A percentile compares a stretch with the other conserved stretches of the same genome.
Evolutionary conservation across 2,797 vertebrate species (phyloP).

Genomic region (Myotis vivesi): DNA sequence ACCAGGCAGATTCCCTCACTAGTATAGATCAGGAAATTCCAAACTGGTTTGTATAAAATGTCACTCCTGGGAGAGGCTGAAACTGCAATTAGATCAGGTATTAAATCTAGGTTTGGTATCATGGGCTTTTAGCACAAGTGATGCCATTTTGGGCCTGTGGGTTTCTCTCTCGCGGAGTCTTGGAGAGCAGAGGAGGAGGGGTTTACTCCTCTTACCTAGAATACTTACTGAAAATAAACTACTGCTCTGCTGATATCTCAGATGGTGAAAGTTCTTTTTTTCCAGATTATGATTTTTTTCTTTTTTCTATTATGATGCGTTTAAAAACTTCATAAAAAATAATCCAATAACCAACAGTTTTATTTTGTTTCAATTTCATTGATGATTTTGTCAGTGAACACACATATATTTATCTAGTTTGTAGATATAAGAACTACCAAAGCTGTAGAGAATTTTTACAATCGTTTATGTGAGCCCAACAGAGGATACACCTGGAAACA

Average conservation of each 20-base stretch:
- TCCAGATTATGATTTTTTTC: neutral
- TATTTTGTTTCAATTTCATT: conserved; percentile 36
- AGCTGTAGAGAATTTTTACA: neutral
- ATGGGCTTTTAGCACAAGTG: neutral
- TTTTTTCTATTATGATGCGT: neutral
- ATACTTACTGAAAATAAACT: neutral
- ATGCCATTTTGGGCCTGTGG: neutral
- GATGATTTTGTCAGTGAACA: neutral
- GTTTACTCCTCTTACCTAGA: neutral
- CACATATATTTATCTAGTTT: neutral
- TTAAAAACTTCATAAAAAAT: neutral
- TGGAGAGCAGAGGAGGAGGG: neutral
- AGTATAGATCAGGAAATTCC: neutral
- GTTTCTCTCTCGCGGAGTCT: neutral
- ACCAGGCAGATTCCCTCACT: neutral
- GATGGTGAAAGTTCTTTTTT: neutral
- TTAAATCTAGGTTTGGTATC: neutral
- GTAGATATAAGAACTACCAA: neutral
- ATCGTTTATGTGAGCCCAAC: neutral
- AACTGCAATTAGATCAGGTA: neutral
- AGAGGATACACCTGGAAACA: neutral
- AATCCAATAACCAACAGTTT: neutral
- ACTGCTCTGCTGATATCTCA: neutral
- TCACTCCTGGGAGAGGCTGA: neutral
- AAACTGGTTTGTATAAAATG: neutral